Evolutionary conservation across 1,140 invertebrate genomes (phyloP).

Genomic region (Temnothorax longispinosus): DNA sequence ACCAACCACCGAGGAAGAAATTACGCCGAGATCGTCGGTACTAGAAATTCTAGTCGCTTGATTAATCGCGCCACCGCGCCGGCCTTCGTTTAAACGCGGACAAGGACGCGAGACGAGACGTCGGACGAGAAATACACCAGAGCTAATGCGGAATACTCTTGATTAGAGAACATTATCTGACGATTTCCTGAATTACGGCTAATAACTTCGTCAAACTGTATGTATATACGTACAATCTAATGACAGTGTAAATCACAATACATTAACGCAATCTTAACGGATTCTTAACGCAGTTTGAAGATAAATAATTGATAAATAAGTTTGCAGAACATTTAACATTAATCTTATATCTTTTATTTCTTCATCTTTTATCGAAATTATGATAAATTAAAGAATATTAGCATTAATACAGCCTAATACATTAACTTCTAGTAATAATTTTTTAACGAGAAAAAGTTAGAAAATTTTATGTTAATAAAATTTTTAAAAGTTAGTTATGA

Average conservation of each 20-base stretch:
- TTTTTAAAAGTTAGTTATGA: not conserved
- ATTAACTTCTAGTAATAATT: not conserved
- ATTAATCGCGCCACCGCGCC: conserved; percentile 57
- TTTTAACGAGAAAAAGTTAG: not conserved
- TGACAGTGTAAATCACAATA: not conserved
- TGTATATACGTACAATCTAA: not conserved
- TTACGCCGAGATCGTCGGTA: conserved; percentile 22
- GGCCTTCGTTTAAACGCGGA: conserved; percentile 37
- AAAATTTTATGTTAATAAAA: not conserved
- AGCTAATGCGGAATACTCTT: conserved; percentile 31
- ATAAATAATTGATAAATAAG: not conserved
- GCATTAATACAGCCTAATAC: not conserved
- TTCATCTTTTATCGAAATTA: not conserved
- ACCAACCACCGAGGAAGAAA: conserved; percentile 44
- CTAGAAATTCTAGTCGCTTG: conserved; percentile 56
- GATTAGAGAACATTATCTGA: conserved; percentile 38
- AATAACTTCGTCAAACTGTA: conserved; percentile 12
- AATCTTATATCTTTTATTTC: not conserved
- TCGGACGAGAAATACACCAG: not conserved
- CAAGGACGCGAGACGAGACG: conserved; percentile 21
- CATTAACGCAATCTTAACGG: not conserved
- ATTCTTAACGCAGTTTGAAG: not conserved
- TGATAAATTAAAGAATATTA: not conserved
- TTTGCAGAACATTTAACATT: not conserved
- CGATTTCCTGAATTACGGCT: conserved; percentile 26